These are phyloP conservation scores for Iphiclides podalirius DNA, from an alignment of 2,888 invertebrate genomes.

Conservation along the genomic window DNA sequence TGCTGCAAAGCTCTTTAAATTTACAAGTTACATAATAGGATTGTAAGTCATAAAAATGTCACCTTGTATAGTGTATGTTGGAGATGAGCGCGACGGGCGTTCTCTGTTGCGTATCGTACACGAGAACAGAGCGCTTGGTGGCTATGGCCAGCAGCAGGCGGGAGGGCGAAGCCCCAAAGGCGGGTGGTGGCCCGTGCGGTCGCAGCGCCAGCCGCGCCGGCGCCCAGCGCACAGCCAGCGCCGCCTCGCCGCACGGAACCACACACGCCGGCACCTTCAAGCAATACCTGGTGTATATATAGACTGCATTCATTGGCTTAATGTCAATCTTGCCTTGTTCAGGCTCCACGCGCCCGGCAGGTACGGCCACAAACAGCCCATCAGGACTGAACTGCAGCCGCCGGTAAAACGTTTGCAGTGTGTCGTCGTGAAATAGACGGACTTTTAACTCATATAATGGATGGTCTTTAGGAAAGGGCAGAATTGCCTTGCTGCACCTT, in stretches of 20 bases:
- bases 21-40: too few species aligned
- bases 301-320: constrained; percentile 79
- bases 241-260: constrained; percentile 89
- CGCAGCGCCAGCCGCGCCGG: constrained; percentile 85
- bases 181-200: constrained; percentile 72
- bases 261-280: constrained; percentile 83
- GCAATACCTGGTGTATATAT: constrained; percentile 74
- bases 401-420: constrained; percentile 95
- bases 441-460: constrained; percentile 81
- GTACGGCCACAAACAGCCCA: constrained; percentile 93
- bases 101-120: constrained; percentile 70
- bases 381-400: constrained; percentile 94
- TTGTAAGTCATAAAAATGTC: too few species aligned
- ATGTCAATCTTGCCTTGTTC: constrained; percentile 80
- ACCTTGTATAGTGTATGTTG: constrained; percentile 71
- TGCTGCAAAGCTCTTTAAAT: too few species aligned
- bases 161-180: constrained; percentile 82
- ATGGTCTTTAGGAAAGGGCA: constrained; percentile 78
- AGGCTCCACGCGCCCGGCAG: constrained; percentile 90
- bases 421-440: constrained; percentile 93
- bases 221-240: constrained; percentile 91
- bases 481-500: constrained; percentile 82
- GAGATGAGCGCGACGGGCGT: constrained; percentile 61
- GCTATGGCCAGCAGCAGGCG: constrained; percentile 95
- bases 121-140: constrained; percentile 88